These are phyloP conservation scores for Caenorhabditis sp. DNA, from an alignment of 2,888 invertebrate genomes.

Conservation along the genomic window DNA sequence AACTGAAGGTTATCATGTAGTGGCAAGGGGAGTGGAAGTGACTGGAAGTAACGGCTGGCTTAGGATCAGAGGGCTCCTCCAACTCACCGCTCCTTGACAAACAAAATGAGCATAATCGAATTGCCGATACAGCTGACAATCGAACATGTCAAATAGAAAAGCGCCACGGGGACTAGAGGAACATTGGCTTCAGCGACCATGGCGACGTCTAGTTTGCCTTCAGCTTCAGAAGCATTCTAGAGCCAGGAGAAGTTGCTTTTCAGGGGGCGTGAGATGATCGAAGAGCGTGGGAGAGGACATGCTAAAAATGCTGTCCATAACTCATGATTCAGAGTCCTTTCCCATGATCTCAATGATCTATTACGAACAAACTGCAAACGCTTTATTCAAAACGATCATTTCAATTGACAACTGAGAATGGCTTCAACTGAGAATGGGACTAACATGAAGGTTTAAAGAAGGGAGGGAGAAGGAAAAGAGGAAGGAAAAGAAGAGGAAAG, in stretches of 20 bases:
- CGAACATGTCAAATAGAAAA: slow-evolving; percentile 46
- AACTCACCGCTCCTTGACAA: slow-evolving; percentile 39
- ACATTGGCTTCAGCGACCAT: slow-evolving; percentile 36
- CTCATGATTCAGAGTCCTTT: neutral
- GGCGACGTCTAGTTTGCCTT: no score
- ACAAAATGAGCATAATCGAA: slow-evolving; percentile 54
- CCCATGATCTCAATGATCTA: slow-evolving; percentile 19
- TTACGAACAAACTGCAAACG: no score
- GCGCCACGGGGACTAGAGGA: slow-evolving; percentile 34
- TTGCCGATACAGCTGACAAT: slow-evolving; percentile 50
- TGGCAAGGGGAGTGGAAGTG: slow-evolving; percentile 55
- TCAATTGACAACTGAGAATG: no score
- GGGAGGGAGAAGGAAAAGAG: slow-evolving; percentile 24
- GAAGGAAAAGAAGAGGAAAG: slow-evolving; percentile 7
- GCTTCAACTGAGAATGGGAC: neutral
- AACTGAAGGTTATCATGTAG: slow-evolving; percentile 51
- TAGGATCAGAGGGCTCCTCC: neutral
- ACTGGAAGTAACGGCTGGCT: no score
- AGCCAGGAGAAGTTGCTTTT: neutral
- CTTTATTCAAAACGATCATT: no score
- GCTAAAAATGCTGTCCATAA: slow-evolving; percentile 43
- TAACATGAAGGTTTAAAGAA: slow-evolving; percentile 15
- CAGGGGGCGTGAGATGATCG: slow-evolving; percentile 3
- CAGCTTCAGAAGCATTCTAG: no score
- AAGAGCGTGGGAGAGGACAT: slow-evolving; percentile 31